A percentile compares a stretch with the other conserved stretches of the same genome.
Conservation (phyloP, 2,888 invertebrate genomes). For the Sipha maydis region DNA sequence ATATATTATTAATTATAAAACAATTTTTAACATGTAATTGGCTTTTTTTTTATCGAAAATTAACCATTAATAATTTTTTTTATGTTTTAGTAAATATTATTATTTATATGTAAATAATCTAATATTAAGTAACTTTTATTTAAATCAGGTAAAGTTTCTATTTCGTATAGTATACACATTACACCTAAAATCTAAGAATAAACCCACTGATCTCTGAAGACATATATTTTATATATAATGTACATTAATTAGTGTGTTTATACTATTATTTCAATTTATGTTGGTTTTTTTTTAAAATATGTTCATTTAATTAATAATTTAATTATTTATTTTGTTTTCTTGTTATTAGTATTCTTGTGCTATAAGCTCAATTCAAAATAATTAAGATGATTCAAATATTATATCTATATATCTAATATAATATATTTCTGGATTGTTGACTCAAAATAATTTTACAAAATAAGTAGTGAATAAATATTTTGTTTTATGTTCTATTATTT, state of each 20-base stretch:
- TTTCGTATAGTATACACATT: background rate
- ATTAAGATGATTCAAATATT: no score
- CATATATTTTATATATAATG: background rate
- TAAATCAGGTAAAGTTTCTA: conserved; percentile 15
- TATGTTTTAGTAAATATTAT: background rate
- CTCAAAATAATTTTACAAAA: no score
- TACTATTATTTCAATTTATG: background rate
- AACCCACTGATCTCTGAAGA: conserved; percentile 9
- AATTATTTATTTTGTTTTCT: background rate
- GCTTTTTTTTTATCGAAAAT: background rate
- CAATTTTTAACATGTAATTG: background rate
- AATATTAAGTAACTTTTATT: background rate
- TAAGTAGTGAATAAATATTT: no score
- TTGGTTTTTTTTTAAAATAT: background rate
- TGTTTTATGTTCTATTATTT: no score
- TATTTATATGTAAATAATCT: background rate
- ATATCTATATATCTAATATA: no score
- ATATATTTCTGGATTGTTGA: no score
- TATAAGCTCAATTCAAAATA: background rate
- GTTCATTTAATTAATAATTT: background rate
- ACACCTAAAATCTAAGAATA: background rate
- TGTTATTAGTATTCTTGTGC: background rate
- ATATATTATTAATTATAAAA: background rate
- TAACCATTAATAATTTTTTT: background rate
- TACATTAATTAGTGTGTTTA: background rate